A percentile compares a stretch with the other conserved stretches of the same genome.
Evolutionary conservation across 2,888 invertebrate genomes (phyloP).

Genomic region (Noctua comes): DNA sequence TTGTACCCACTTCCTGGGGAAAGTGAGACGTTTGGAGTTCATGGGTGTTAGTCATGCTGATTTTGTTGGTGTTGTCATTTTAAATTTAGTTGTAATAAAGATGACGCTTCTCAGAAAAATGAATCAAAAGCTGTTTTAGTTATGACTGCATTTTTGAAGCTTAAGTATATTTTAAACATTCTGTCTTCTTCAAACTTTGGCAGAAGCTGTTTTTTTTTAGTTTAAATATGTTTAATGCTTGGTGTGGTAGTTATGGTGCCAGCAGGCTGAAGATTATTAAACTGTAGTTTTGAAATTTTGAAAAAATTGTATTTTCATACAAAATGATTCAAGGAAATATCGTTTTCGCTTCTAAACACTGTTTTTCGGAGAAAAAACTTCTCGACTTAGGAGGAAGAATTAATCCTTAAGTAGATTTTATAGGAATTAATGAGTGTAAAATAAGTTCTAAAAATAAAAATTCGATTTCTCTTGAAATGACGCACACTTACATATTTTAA

Average conservation of each 20-base stretch:
- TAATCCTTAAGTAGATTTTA: not conserved
- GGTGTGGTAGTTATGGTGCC: not conserved
- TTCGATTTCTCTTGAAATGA: slow-evolving; percentile 26
- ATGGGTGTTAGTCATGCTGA: slow-evolving; percentile 46
- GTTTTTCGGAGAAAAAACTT: not conserved
- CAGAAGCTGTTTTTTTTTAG: not conserved
- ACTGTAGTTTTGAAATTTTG: not conserved
- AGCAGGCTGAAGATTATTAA: not conserved
- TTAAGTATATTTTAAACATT: not conserved
- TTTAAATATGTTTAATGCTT: not conserved
- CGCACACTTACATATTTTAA: slow-evolving; percentile 8
- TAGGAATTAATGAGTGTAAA: not conserved
- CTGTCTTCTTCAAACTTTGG: not conserved
- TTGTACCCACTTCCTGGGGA: slow-evolving; percentile 65
- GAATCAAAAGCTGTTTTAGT: not conserved
- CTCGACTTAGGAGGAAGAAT: not conserved
- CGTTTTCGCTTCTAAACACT: not conserved
- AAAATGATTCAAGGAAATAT: not conserved
- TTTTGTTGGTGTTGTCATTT: slow-evolving; percentile 15
- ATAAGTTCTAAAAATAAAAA: not conserved
- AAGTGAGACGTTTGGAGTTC: slow-evolving; percentile 67
- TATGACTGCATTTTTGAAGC: not conserved
- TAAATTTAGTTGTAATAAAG: not conserved
- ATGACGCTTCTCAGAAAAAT: not conserved
- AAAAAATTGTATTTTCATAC: not conserved